These are phyloP conservation scores for Atherix ibis DNA, from an alignment of 2,888 invertebrate species.

Conservation along the genomic window DNA sequence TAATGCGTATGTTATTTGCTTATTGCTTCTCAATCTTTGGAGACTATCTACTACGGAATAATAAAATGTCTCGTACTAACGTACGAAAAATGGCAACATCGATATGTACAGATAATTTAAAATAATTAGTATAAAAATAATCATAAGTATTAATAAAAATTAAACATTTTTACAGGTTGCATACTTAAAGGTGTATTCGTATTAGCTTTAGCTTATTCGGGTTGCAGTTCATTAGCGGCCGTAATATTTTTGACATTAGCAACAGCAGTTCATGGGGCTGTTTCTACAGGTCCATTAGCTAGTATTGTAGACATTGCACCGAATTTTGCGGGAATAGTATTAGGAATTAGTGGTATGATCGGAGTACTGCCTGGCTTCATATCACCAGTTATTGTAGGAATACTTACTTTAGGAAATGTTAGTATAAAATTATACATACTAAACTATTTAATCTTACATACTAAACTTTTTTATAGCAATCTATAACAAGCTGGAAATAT, in stretches of 20 bases:
- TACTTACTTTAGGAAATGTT: conserved; percentile 45
- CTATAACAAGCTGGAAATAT: conserved; percentile 42
- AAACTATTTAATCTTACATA: neutral
- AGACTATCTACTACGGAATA: conserved; percentile 40
- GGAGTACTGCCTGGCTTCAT: conserved; percentile 43
- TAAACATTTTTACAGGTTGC: conserved; percentile 30
- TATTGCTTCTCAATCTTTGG: conserved; percentile 39
- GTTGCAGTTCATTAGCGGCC: conserved; percentile 42
- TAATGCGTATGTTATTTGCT: conserved; percentile 43
- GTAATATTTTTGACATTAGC: conserved; percentile 45
- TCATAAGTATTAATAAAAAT: too few species aligned
- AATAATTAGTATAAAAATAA: too few species aligned
- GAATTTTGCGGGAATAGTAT: conserved; percentile 40
- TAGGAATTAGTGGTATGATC: conserved; percentile 45
- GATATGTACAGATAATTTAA: conserved; percentile 41
- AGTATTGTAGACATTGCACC: conserved; percentile 52
- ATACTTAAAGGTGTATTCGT: conserved; percentile 45
- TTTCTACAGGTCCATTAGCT: conserved; percentile 48
- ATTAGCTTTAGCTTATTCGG: conserved; percentile 44
- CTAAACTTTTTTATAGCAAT: conserved; percentile 35
- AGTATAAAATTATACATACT: conserved; percentile 20
- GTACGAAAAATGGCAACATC: conserved; percentile 47
- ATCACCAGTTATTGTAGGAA: conserved; percentile 44
- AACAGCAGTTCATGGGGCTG: conserved; percentile 46
- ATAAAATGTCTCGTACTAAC: conserved; percentile 42